phyloP scores from a whole-genome alignment of 2,113 vertebrate species.

The Actinemys pallida region DNA sequence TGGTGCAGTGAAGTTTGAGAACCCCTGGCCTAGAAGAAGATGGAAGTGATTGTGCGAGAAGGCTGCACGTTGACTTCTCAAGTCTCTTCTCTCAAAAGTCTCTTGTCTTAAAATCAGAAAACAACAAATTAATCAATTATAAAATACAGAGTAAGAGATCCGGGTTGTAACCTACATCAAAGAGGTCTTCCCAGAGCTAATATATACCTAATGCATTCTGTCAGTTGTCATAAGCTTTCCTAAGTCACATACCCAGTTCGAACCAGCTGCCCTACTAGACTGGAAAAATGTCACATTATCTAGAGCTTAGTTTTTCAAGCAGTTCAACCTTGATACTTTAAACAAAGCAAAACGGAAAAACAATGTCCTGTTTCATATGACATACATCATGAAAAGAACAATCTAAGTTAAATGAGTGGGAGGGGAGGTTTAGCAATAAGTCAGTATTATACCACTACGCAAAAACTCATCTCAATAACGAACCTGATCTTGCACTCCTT shows the following conservation, averaged over 20 bases:
- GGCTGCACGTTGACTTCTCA: neutral
- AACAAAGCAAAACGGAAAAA: neutral
- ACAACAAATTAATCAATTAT: neutral
- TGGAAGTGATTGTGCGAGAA: neutral
- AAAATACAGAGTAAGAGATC: neutral
- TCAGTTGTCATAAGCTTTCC: neutral
- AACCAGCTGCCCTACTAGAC: neutral
- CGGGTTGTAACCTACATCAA: neutral
- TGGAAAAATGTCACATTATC: rapidly evolving
- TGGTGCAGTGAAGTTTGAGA: too few species aligned
- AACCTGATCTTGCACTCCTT: neutral
- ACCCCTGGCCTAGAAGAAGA: neutral
- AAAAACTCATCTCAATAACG: neutral
- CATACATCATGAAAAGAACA: neutral
- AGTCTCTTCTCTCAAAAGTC: neutral
- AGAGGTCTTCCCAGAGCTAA: neutral
- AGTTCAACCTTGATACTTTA: neutral
- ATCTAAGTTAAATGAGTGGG: neutral
- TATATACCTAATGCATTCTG: neutral
- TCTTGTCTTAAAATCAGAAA: neutral
- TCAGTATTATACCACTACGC: neutral
- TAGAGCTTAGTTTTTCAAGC: neutral
- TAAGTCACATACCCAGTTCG: neutral
- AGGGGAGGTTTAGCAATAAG: neutral
- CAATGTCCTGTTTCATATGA: neutral